Conservation (phyloP, 2,888 invertebrate genomes). For the Fabriciana adippe region DNA sequence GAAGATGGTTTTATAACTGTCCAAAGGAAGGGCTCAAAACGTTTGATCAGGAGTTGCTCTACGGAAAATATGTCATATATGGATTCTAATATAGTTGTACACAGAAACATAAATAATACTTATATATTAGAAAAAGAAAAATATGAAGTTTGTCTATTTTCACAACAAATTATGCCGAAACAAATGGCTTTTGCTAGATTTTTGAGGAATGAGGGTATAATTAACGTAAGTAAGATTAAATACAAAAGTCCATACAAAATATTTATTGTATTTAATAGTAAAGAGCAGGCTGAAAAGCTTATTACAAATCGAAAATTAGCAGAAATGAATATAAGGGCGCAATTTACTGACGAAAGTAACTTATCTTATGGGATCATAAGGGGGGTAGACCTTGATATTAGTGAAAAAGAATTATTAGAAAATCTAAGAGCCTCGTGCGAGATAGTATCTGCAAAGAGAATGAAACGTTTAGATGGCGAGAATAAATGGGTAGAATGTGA, state of each 20-base stretch:
- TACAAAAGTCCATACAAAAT: conserved; percentile 36
- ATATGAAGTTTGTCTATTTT: conserved; percentile 37
- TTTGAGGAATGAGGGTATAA: conserved; percentile 32
- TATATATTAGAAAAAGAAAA: neutral
- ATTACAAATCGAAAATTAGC: conserved; percentile 31
- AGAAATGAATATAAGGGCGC: conserved; percentile 30
- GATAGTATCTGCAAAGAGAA: neutral
- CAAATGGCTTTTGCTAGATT: conserved; percentile 40
- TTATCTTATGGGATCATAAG: conserved; percentile 36
- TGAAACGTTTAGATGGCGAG: conserved; percentile 2
- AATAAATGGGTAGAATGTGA: neutral
- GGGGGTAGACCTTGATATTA: conserved; percentile 35
- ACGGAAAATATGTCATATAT: no score
- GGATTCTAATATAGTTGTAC: no score
- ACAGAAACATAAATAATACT: no score
- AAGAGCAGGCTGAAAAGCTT: conserved; percentile 33
- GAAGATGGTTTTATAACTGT: no score
- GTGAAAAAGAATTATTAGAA: conserved; percentile 30
- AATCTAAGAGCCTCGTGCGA: neutral
- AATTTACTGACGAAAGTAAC: conserved; percentile 25
- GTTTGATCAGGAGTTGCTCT: no score
- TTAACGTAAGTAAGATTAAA: conserved; percentile 36
- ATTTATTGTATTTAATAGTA: conserved; percentile 28
- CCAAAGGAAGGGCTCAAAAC: no score
- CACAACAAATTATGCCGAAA: conserved; percentile 33